Evolutionary conservation across 1,140 invertebrate species (phyloP), one percentile per base, ranked within the genome.

Genomic region (Heliconius nattereri): DNA sequence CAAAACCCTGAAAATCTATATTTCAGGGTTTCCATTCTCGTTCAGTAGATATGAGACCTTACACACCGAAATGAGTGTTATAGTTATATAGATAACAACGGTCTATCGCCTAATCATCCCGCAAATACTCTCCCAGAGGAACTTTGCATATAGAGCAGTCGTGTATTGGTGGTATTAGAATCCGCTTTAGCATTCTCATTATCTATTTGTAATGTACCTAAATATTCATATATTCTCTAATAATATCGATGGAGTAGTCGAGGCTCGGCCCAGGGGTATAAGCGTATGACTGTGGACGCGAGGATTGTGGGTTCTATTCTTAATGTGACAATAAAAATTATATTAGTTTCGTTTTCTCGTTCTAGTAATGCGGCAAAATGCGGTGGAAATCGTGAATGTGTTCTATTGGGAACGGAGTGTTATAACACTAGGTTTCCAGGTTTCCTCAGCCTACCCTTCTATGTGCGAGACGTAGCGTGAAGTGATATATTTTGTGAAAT

Each of bases 71-170:
- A 52, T 57, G 23, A 66, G 60, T 66, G 26, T 66, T 13, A 26
- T 29, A 66, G 23, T 26, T n/a, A 26, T 26, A n/a, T n/a, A n/a
- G 26, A 66, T 66, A 66, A 66, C 60, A 66, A 66, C 26, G 60
- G 11, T 29, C 60, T 66, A 66, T 29, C 23, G 60, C 23, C 60
- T 66, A 66, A 66, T 66, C 23, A 66, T 66, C 23, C 23, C 13
- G 60, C 60, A 66, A 66, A 66, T 16, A 66, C 60, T 66, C 60
- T 66, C 60, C 60, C 60, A 29, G 26, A 66, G 60, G 60, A 29
- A 29, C 54, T 57, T 57, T 66, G 9, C n/a, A 26, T 66, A 66
- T 11, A 66, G 60, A 66, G 60, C 60, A 29, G 9, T 7, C 23
- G 23, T 26, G 23, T 16, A 26, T 29, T 66, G 60, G 23, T 66